phyloP scores from a whole-genome alignment of 2,113 vertebrate species.

The Phylloscopus trochilus region DNA sequence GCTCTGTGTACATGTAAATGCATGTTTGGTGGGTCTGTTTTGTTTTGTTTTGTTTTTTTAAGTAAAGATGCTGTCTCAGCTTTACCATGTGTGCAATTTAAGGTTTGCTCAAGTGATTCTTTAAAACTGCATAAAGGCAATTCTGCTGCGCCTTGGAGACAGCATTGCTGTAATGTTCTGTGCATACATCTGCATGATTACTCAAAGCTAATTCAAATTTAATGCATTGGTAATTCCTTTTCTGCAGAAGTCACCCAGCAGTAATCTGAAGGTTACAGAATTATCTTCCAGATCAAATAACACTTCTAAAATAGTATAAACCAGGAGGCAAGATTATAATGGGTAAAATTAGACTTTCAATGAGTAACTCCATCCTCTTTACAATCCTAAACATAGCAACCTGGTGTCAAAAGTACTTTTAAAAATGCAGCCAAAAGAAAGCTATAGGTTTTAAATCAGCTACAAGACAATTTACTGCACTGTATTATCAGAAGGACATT shows the following conservation, averaged over 20 bases:
- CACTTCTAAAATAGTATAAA: constrained; percentile 67
- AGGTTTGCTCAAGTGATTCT: constrained; percentile 77
- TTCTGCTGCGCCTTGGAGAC: constrained; percentile 75
- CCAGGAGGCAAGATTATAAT: constrained; percentile 56
- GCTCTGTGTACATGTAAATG: background rate
- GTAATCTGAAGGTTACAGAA: constrained; percentile 78
- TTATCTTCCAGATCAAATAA: constrained; percentile 74
- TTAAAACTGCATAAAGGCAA: constrained; percentile 79
- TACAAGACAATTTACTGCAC: background rate
- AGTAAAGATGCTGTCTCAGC: constrained; percentile 75
- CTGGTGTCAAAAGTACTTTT: constrained; percentile 49
- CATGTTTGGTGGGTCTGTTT: background rate
- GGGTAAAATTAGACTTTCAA: constrained; percentile 57
- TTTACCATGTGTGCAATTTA: constrained; percentile 74
- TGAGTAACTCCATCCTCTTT: constrained; percentile 50
- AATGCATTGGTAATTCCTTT: constrained; percentile 80
- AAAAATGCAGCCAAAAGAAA: background rate
- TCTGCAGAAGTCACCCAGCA: constrained; percentile 68
- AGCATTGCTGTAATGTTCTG: constrained; percentile 67
- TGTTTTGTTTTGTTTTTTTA: background rate
- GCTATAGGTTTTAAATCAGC: background rate
- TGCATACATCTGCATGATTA: constrained; percentile 82
- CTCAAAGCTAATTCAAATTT: constrained; percentile 81
- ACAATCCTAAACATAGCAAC: constrained; percentile 7
- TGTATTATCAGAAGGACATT: background rate